Evolutionary conservation across 2,888 invertebrate species (phyloP).

Genomic region (Calliphora vomitoria): DNA sequence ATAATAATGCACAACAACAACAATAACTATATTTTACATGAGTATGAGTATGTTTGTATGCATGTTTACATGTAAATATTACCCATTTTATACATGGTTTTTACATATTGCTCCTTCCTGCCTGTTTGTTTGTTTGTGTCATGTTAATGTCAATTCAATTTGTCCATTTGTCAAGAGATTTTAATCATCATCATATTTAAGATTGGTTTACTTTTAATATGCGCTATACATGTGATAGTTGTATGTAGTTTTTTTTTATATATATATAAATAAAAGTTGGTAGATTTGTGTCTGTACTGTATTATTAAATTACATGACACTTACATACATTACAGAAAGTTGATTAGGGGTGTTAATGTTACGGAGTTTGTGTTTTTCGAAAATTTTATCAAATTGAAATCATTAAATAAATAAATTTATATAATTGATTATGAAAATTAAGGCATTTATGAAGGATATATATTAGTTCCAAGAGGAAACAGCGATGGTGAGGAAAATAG

Average conservation of each 20-base stretch:
- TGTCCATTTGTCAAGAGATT: conserved; percentile 73
- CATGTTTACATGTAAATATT: conserved; percentile 3
- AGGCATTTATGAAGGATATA: neutral
- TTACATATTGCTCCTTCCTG: conserved; percentile 24
- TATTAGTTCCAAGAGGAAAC: neutral
- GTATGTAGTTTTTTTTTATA: neutral
- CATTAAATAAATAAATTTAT: conserved; percentile 45
- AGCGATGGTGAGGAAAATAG: neutral
- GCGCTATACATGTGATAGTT: neutral
- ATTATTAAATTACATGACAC: conserved; percentile 10
- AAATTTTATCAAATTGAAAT: conserved; percentile 40
- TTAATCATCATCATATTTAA: conserved; percentile 70
- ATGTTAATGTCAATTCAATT: conserved; percentile 74
- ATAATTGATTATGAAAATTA: conserved; percentile 40
- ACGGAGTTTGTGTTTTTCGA: conserved; percentile 19
- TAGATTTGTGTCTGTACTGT: neutral
- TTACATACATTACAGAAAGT: conserved; percentile 35
- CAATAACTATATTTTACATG: neutral
- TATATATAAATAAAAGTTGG: neutral
- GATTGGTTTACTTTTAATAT: conserved; percentile 62
- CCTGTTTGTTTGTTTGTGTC: conserved; percentile 64
- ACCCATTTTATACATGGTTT: conserved; percentile 21
- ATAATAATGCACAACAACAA: conserved; percentile 55
- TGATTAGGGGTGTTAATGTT: conserved; percentile 69
- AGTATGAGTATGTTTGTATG: neutral